Percentiles rank a stretch among this genome's conserved stretches.
Evolutionary conservation across 2,888 invertebrate genomes (phyloP).

Genomic region (Daptonema setosum): DNA sequence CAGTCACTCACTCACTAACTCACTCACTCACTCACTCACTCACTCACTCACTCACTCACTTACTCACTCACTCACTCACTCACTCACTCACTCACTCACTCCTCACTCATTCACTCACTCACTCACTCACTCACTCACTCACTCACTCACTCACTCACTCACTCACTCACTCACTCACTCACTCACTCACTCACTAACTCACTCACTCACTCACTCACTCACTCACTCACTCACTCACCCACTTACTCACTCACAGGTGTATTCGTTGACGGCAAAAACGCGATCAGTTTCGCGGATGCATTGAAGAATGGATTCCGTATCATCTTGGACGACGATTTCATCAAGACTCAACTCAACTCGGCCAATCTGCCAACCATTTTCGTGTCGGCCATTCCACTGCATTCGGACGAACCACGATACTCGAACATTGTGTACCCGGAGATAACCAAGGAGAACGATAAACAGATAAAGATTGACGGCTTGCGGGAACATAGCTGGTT

Average conservation of each 20-base stretch:
- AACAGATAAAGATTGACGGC: neutral
- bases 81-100: too few relatives aligned
- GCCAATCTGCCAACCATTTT: conserved; percentile 16
- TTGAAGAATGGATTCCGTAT: conserved; percentile 17
- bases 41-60: too few relatives aligned
- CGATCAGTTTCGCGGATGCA: conserved; percentile 12
- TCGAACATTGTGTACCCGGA: neutral
- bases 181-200: too few relatives aligned
- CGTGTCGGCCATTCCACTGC: conserved; percentile 16
- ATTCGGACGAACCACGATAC: conserved; percentile 6
- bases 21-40: too few relatives aligned
- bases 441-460: neutral
- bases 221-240: conserved; percentile 1
- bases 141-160: too few relatives aligned
- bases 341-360: conserved; percentile 13
- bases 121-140: too few relatives aligned
- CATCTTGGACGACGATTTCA: conserved; percentile 15
- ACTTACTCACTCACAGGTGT: too few relatives aligned
- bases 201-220: neutral
- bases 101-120: too few relatives aligned
- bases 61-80: too few relatives aligned
- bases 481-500: too few relatives aligned
- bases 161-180: too few relatives aligned
- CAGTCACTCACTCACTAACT: too few relatives aligned
- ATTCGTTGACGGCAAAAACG: conserved; percentile 5